Conservation (phyloP, 1,140 invertebrate species). For the Zaprionus inermis region DNA sequence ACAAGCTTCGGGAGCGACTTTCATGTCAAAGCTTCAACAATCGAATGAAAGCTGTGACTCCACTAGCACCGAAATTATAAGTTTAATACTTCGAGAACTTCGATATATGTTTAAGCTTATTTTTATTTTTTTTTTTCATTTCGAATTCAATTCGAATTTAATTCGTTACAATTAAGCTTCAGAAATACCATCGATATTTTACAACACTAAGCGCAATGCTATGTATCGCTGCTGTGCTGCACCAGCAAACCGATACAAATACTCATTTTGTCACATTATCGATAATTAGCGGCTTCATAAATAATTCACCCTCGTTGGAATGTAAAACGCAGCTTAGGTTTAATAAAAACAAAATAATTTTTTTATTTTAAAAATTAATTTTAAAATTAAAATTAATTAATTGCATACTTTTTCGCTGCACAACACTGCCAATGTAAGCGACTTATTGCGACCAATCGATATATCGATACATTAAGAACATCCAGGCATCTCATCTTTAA, state of each 20-base stretch:
- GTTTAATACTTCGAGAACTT: not conserved
- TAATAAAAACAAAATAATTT: not conserved
- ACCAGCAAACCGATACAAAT: not conserved
- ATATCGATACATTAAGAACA: slow-evolving; percentile 23
- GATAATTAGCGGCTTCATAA: not conserved
- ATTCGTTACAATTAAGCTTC: not conserved
- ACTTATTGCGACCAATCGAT: slow-evolving; percentile 1
- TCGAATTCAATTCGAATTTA: not conserved
- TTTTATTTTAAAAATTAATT: not conserved
- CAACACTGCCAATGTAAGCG: not conserved
- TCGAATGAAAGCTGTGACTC: not conserved
- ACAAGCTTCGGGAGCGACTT: not conserved
- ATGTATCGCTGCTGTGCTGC: not conserved
- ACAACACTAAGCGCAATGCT: not conserved
- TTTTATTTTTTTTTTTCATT: not conserved
- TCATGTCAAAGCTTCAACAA: not conserved
- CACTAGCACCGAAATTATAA: not conserved
- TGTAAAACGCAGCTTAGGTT: not conserved
- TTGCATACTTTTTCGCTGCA: not conserved
- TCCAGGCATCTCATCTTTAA: slow-evolving; percentile 8
- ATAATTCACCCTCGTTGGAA: not conserved
- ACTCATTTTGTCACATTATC: slow-evolving; percentile 2
- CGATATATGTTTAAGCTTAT: not conserved
- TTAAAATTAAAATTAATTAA: too few relatives aligned
- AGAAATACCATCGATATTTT: not conserved